Base-by-base conservation (phyloP, 2,797 vertebrate species). In the Amblyopsis hoosieri region DNA sequence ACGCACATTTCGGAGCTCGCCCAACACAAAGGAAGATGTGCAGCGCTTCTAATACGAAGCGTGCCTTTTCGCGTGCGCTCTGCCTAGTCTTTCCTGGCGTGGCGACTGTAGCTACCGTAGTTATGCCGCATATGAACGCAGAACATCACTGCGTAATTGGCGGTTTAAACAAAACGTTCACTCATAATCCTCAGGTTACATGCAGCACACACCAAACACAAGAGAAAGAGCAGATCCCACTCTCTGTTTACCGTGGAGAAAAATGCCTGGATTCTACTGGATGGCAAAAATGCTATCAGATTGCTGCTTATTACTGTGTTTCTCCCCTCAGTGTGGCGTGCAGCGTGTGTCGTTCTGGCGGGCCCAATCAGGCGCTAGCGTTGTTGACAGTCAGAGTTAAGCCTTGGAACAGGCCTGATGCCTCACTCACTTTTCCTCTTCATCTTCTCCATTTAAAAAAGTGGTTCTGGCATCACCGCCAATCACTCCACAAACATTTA, bases 401-500 rank as follows among this genome's bases (percentile, higher is more conserved):
- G 57, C 75, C 60, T 85, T 90, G 82, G 79, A 86, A 78, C 71
- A 59, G 65, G 74, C 58, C 50, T 62, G 56, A 76, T 73, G 60
- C 76, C 72, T 79, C 75, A 64, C 63, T 81, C 60, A 54, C 65
- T 72, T 76, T 78, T 71, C 69, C 69, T 69, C 78, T 83, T 87
- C 76, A 82, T 85, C 79, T 80, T 76, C 66, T 78, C 76, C 79
- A 80, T 66, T 84, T 88, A 81, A 74, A 75, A 75, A 80, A 86
- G 80, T 60, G 77, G 76, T 84, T 86, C 76, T 87, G 78, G 75
- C 82, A 70, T 79, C 58, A 29, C 72, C 72, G 74, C 80, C 80
- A 81, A 79, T 86, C 77, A 81, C 75, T 83, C 77, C 71, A 42
- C 68, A 76, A 83, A 84, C 68, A 87, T 87, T 83, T 82, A 73